A percentile compares a stretch with the other conserved stretches of the same genome.
phyloP scores from a whole-genome alignment of 2,888 invertebrate genomes.

The Dryobota labecula region DNA sequence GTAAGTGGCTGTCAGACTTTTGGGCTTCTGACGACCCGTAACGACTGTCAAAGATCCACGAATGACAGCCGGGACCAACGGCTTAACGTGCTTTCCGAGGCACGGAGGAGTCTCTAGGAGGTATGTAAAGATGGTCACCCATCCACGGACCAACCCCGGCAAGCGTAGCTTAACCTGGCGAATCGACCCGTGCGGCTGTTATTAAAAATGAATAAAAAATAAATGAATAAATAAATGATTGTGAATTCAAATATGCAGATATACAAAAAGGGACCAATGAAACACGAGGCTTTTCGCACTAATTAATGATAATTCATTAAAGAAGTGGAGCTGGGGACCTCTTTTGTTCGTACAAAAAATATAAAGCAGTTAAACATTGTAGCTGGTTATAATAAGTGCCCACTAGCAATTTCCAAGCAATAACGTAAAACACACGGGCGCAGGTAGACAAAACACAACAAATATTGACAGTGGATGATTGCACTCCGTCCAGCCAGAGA shows the following conservation, averaged over 20 bases:
- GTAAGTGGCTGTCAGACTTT: too few relatives aligned
- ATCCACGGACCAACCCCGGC: too few relatives aligned
- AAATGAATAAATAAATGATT: conserved; percentile 38
- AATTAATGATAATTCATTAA: conserved; percentile 51
- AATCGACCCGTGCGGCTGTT: too few relatives aligned
- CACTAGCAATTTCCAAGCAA: conserved; percentile 68
- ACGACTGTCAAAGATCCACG: too few relatives aligned
- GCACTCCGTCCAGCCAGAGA: conserved; percentile 84
- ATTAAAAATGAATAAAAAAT: too few relatives aligned
- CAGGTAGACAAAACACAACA: conserved; percentile 85
- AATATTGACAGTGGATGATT: conserved; percentile 90
- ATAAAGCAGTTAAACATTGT: conserved; percentile 51
- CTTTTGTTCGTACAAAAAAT: conserved; percentile 44
- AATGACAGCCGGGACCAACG: too few relatives aligned
- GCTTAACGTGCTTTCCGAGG: too few relatives aligned
- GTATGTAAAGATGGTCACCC: too few relatives aligned
- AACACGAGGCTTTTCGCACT: conserved; percentile 32
- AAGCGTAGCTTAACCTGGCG: too few relatives aligned
- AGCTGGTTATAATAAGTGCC: conserved; percentile 56
- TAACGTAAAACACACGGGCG: conserved; percentile 76
- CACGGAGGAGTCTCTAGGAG: too few relatives aligned
- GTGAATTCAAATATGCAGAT: conserved; percentile 47
- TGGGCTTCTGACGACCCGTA: too few relatives aligned
- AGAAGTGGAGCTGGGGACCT: conserved; percentile 33
- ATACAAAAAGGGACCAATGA: conserved; percentile 40